Evolutionary conservation across 2,797 vertebrate genomes (phyloP).

Genomic region (Sebastes kiyomatsui): DNA sequence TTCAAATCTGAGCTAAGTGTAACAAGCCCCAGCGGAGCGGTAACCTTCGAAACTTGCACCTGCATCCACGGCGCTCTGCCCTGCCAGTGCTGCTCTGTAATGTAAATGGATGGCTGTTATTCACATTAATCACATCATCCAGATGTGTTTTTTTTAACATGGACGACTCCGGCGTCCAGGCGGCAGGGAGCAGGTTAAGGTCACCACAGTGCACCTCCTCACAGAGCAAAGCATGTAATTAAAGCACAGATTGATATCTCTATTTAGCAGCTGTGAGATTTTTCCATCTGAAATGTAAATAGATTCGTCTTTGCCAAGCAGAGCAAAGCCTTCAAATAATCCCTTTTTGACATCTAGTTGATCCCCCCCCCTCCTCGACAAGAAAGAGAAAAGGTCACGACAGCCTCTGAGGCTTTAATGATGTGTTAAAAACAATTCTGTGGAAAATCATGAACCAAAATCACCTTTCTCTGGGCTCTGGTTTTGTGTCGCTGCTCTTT

Average conservation of each 20-base stretch:
- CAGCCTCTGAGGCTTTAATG: slow-evolving; percentile 44
- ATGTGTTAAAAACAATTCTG: slow-evolving; percentile 42
- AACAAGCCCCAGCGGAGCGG: slow-evolving; percentile 67
- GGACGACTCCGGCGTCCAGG: slow-evolving; percentile 27
- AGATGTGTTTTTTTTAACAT: slow-evolving; percentile 69
- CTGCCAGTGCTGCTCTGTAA: slow-evolving; percentile 39
- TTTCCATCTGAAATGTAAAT: slow-evolving; percentile 23
- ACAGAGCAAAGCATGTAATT: slow-evolving; percentile 15
- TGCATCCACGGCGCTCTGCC: slow-evolving; percentile 50
- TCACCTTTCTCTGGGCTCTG: neutral
- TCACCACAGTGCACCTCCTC: neutral
- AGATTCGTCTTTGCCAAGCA: slow-evolving; percentile 4
- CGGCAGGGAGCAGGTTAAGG: slow-evolving; percentile 14
- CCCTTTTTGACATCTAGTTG: slow-evolving; percentile 2
- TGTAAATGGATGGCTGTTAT: slow-evolving; percentile 64
- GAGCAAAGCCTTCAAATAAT: neutral
- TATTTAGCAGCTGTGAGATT: slow-evolving; percentile 3
- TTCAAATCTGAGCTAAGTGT: slow-evolving; percentile 56
- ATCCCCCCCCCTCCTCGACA: neutral
- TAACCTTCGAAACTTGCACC: slow-evolving; percentile 72
- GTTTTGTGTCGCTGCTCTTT: slow-evolving; percentile 22
- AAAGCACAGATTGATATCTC: slow-evolving; percentile 20
- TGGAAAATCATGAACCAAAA: slow-evolving; percentile 31
- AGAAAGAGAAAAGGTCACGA: slow-evolving; percentile 32
- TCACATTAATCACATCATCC: slow-evolving; percentile 72